A percentile compares a stretch with the other conserved stretches of the same genome.
These are phyloP conservation scores for Mythimna ferrago DNA, from an alignment of 2,888 invertebrate genomes.

Conservation along the genomic window DNA sequence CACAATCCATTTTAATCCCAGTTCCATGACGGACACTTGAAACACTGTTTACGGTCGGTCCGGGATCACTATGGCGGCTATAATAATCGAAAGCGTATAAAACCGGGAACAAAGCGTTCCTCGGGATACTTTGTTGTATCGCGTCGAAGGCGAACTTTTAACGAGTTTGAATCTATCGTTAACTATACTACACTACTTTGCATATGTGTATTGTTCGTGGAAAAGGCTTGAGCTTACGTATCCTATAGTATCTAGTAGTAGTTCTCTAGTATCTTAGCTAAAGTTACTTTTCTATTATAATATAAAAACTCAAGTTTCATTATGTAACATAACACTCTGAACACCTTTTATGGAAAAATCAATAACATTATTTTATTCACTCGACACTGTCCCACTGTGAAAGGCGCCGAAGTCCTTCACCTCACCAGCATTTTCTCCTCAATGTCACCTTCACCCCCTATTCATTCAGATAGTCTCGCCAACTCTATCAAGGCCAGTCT, in stretches of 20 bases:
- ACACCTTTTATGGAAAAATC: neutral
- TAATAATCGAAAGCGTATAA: constrained; percentile 47
- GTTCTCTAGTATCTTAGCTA: no score
- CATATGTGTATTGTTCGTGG: constrained; percentile 8
- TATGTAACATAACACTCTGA: neutral
- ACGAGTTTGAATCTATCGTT: constrained; percentile 55
- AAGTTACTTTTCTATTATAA: no score
- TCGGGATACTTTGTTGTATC: constrained; percentile 50
- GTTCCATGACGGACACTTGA: neutral
- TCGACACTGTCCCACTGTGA: no score
- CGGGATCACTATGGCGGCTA: constrained; percentile 10
- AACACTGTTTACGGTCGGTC: constrained; percentile 10
- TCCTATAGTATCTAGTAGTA: neutral
- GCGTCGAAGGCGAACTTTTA: constrained; percentile 52
- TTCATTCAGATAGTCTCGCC: neutral
- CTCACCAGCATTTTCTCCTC: neutral
- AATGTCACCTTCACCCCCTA: neutral
- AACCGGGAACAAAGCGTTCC: constrained; percentile 35
- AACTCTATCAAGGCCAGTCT: neutral
- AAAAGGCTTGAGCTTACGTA: constrained; percentile 9
- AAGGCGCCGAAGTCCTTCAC: neutral
- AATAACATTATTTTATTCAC: no score
- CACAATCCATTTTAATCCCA: constrained; percentile 1
- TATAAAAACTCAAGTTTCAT: no score
- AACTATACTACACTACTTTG: constrained; percentile 33